Evolutionary conservation across 2,888 invertebrate species (phyloP).

Genomic region (Nemotelus nigrinus): DNA sequence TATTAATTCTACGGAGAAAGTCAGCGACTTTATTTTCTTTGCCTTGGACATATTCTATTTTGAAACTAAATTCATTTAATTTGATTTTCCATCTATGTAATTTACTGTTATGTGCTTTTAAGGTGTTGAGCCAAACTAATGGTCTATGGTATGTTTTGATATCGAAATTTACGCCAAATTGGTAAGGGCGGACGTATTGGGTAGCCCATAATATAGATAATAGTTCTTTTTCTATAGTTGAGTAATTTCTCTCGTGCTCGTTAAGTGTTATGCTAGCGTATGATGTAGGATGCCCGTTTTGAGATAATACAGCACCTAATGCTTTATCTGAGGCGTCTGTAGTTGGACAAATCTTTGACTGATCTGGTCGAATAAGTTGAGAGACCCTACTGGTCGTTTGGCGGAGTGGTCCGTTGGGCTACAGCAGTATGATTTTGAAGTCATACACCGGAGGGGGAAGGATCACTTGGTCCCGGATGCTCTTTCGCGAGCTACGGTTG

Average conservation of each 20-base stretch:
- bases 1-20: slow-evolving; percentile 12
- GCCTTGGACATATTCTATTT: slow-evolving; percentile 20
- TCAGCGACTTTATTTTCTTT: slow-evolving; percentile 12
- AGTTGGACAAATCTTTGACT: slow-evolving; percentile 53
- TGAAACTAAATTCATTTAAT: slow-evolving; percentile 11
- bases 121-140: not conserved
- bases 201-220: slow-evolving; percentile 57
- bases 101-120: slow-evolving; percentile 10
- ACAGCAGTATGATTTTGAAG: too few relatives aligned
- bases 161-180: slow-evolving; percentile 49
- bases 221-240: slow-evolving; percentile 58
- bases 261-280: slow-evolving; percentile 47
- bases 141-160: slow-evolving; percentile 60
- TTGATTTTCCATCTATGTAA: slow-evolving; percentile 22
- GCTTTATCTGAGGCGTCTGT: slow-evolving; percentile 54
- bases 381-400: too few relatives aligned
- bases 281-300: slow-evolving; percentile 54
- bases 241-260: slow-evolving; percentile 53
- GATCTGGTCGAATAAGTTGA: too few relatives aligned
- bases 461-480: too few relatives aligned
- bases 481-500: too few relatives aligned
- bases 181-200: slow-evolving; percentile 58
- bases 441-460: too few relatives aligned
- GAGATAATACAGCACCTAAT: slow-evolving; percentile 52
- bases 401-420: too few relatives aligned